Evolutionary conservation across 2,888 invertebrate genomes (phyloP).

Genomic region (Perdita meconis): DNA sequence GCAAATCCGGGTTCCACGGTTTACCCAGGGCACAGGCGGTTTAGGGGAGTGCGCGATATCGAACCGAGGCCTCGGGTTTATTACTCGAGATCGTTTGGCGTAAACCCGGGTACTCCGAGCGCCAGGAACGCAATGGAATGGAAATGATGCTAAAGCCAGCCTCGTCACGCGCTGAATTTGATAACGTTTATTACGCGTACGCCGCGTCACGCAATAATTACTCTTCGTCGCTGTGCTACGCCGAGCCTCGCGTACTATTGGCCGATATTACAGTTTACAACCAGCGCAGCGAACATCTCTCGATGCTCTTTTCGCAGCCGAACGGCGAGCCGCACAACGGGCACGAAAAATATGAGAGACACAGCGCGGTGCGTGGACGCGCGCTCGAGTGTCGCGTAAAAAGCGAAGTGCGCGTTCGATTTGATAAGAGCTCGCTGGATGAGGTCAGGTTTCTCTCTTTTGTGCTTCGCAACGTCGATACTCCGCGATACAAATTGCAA

Average conservation of each 20-base stretch:
- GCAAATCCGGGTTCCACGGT: not conserved
- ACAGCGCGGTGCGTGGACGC: not conserved
- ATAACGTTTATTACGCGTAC: slow-evolving; percentile 30
- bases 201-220: slow-evolving; percentile 50
- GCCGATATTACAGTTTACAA: slow-evolving; percentile 13
- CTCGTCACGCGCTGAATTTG: slow-evolving; percentile 21
- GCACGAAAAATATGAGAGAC: slow-evolving; percentile 10
- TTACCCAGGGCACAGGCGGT: not conserved
- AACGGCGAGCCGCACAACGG: not conserved
- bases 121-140: slow-evolving; percentile 7
- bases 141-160: slow-evolving; percentile 16
- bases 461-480: slow-evolving; percentile 5
- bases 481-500: not conserved
- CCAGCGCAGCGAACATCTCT: not conserved
- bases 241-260: slow-evolving; percentile 14
- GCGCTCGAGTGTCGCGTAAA: not conserved
- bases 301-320: not conserved
- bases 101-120: not conserved
- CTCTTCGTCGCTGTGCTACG: slow-evolving; percentile 27
- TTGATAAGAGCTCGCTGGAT: slow-evolving; percentile 8
- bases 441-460: slow-evolving; percentile 9
- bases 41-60: not conserved
- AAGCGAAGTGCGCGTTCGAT: slow-evolving; percentile 12
- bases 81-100: slow-evolving; percentile 2
- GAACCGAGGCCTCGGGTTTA: not conserved